A percentile compares a stretch with the other conserved stretches of the same genome.
Conservation (phyloP, 2,888 invertebrate species). For the Heliconius erato region DNA sequence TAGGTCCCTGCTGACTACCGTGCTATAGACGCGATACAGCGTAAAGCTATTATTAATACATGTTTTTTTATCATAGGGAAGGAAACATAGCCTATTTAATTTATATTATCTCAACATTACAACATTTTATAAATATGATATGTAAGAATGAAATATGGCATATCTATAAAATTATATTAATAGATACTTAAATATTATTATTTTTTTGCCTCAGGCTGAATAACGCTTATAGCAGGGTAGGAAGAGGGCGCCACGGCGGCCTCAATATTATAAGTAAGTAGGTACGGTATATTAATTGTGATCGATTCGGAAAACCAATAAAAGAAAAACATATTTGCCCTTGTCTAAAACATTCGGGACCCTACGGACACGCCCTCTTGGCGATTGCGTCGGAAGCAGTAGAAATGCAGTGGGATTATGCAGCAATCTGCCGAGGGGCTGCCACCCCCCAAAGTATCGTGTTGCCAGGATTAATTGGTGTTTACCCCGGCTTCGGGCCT, state of each 20-base stretch:
- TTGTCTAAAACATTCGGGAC: slow-evolving; percentile 63
- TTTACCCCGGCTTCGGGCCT: slow-evolving; percentile 76
- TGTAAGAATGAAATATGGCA: too few relatives aligned
- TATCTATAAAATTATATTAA: neutral
- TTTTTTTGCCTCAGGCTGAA: too few relatives aligned
- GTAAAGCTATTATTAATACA: too few relatives aligned
- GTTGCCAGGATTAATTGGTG: slow-evolving; percentile 84
- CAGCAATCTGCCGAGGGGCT: slow-evolving; percentile 75
- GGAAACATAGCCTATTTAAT: neutral
- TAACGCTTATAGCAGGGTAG: too few relatives aligned
- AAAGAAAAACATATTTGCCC: slow-evolving; percentile 73
- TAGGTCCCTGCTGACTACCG: too few relatives aligned
- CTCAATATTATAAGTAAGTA: neutral
- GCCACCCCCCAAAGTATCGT: slow-evolving; percentile 73
- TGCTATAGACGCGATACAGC: too few relatives aligned
- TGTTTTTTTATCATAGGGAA: slow-evolving; percentile 11
- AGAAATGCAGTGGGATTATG: slow-evolving; percentile 81
- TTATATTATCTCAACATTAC: slow-evolving; percentile 16
- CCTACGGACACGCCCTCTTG: slow-evolving; percentile 65
- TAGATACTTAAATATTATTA: neutral
- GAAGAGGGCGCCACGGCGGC: too few relatives aligned
- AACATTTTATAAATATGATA: neutral
- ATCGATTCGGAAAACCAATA: slow-evolving; percentile 71
- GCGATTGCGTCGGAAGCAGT: slow-evolving; percentile 78
- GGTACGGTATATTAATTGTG: slow-evolving; percentile 50